Evolutionary conservation across 2,888 invertebrate species (phyloP).

Genomic region (Brachyptera putata): DNA sequence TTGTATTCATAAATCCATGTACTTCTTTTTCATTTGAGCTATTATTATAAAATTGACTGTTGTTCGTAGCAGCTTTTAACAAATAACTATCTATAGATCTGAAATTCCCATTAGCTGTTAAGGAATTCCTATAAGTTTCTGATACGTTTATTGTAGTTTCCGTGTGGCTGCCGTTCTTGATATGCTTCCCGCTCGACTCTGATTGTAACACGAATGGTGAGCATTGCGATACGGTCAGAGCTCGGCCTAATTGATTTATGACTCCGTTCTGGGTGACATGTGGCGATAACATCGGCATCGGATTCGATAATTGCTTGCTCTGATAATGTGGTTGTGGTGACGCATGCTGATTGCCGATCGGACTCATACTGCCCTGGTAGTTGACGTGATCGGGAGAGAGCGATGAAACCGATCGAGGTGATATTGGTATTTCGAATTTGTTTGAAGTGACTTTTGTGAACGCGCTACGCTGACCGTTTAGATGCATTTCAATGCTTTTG

Average conservation of each 20-base stretch:
- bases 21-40: slow-evolving; percentile 15
- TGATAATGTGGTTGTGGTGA: neutral
- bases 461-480: slow-evolving; percentile 54
- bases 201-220: neutral
- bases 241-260: too few relatives aligned
- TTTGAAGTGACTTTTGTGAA: slow-evolving; percentile 70
- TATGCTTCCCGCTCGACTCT: slow-evolving; percentile 14
- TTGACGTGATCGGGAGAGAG: slow-evolving; percentile 62
- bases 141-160: too few relatives aligned
- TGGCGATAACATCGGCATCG: neutral
- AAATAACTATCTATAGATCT: slow-evolving; percentile 26
- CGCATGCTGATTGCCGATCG: slow-evolving; percentile 46
- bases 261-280: too few relatives aligned
- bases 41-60: neutral
- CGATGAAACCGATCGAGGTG: slow-evolving; percentile 36
- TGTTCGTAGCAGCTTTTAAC: slow-evolving; percentile 23
- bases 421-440: too few relatives aligned
- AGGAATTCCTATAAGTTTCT: neutral
- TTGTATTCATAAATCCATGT: neutral
- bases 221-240: neutral
- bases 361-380: slow-evolving; percentile 75
- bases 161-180: slow-evolving; percentile 15
- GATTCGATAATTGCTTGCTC: neutral
- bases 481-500: neutral
- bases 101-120: slow-evolving; percentile 19